Percentiles rank a stretch among this genome's conserved stretches.
phyloP scores from a whole-genome alignment of 2,888 invertebrate genomes.

The Aspidiotus rigidus region DNA sequence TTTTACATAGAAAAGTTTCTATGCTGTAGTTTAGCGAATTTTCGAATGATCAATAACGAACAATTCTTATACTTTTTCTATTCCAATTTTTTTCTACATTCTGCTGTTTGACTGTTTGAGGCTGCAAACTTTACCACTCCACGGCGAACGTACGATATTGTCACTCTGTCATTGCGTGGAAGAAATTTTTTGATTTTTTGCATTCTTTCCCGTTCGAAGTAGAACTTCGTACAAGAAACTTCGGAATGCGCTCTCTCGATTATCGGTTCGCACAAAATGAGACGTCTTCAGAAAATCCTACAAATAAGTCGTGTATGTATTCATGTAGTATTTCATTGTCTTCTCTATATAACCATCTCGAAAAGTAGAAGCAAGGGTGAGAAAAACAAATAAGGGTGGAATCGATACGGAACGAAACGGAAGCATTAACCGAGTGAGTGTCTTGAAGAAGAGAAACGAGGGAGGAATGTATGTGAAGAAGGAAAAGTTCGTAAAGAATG shows the following conservation, averaged over 20 bases:
- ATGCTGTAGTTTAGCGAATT: background rate
- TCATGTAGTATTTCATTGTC: slow-evolving; percentile 10
- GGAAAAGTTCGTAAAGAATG: slow-evolving; percentile 19
- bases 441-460: background rate
- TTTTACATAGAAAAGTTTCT: slow-evolving; percentile 25
- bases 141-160: too few species aligned
- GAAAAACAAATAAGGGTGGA: slow-evolving; percentile 33
- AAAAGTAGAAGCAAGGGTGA: slow-evolving; percentile 17
- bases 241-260: too few species aligned
- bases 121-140: too few species aligned
- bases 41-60: background rate
- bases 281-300: too few species aligned
- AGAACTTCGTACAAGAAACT: too few species aligned
- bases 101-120: too few species aligned
- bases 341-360: background rate
- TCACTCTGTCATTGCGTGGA: too few species aligned
- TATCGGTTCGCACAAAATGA: too few species aligned
- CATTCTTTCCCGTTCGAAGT: too few species aligned
- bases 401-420: slow-evolving; percentile 26
- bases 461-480: slow-evolving; percentile 23
- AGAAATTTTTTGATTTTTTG: too few species aligned
- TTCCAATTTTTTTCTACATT: background rate
- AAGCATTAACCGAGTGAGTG: background rate
- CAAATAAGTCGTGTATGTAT: background rate
- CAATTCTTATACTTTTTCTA: background rate